phyloP scores from a whole-genome alignment of 2,797 vertebrate genomes.

The Sebastes diploproa region DNA sequence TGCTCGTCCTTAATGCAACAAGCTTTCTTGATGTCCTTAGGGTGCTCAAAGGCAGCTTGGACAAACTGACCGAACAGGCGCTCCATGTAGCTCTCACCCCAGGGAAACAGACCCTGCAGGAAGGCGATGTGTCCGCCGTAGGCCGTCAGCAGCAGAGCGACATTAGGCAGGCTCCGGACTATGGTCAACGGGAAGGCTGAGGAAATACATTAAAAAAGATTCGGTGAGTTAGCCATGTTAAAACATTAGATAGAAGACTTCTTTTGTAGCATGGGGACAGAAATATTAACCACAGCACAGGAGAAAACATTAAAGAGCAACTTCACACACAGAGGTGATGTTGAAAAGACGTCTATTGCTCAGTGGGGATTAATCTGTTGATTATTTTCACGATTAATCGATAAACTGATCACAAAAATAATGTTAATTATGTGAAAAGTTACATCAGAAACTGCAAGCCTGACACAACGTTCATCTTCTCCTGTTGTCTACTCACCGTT shows the following conservation, averaged over 20 bases:
- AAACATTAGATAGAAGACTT: background rate
- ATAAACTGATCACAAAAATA: background rate
- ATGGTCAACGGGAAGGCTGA: conserved; percentile 82
- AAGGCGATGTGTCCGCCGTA: conserved; percentile 88
- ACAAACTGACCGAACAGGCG: conserved; percentile 83
- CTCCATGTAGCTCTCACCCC: conserved; percentile 81
- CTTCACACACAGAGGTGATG: background rate
- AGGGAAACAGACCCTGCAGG: conserved; percentile 85
- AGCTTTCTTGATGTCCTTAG: conserved; percentile 68
- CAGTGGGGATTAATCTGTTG: no score
- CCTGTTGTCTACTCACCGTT: conserved; percentile 64
- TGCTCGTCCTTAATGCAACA: conserved; percentile 56
- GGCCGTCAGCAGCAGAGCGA: conserved; percentile 84
- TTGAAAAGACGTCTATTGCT: no score
- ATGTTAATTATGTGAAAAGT: background rate
- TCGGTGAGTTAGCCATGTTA: background rate
- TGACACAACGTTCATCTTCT: background rate
- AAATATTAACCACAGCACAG: background rate
- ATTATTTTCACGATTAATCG: no score
- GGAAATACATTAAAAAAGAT: background rate
- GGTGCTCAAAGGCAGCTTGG: conserved; percentile 81
- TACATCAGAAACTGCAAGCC: background rate
- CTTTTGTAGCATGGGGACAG: background rate
- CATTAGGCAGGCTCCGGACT: conserved; percentile 68
- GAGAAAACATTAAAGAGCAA: background rate